phyloP scores from a whole-genome alignment of 2,797 vertebrate species.

The Syngnathus rostellatus region DNA sequence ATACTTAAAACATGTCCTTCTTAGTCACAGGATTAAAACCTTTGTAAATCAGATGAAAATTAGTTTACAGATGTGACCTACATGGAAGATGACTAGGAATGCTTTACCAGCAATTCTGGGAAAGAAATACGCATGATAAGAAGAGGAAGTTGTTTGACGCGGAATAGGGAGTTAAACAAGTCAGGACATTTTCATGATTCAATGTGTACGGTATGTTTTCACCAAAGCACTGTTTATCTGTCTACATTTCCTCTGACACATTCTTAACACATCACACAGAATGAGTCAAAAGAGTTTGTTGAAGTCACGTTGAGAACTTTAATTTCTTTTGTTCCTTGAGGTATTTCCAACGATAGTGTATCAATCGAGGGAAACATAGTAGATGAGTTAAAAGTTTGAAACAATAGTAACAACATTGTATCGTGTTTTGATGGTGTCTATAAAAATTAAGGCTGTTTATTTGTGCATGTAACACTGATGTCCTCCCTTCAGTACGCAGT shows the following conservation, averaged over 20 bases:
- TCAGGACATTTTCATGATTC: conserved; percentile 37
- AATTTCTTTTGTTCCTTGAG: not conserved
- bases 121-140: not conserved
- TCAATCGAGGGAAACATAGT: not conserved
- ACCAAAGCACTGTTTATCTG: conserved; percentile 18
- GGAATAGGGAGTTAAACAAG: conserved; percentile 28
- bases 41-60: not conserved
- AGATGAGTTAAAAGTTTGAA: too few relatives aligned
- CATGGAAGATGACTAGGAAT: not conserved
- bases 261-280: conserved; percentile 36
- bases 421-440: not conserved
- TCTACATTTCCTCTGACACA: conserved; percentile 34
- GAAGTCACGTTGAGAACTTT: not conserved
- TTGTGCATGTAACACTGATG: not conserved
- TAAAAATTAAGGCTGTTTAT: not conserved
- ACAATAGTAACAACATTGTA: not conserved
- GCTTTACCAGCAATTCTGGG: not conserved
- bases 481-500: conserved; percentile 72
- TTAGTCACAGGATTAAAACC: not conserved
- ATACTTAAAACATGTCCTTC: not conserved
- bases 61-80: not conserved
- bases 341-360: not conserved
- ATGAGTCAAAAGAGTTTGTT: conserved; percentile 38
- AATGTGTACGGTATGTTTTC: conserved; percentile 35
- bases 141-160: conserved; percentile 2